Base-by-base conservation (phyloP, 2,113 vertebrate genomes). In the Monarcha castaneiventris region DNA sequence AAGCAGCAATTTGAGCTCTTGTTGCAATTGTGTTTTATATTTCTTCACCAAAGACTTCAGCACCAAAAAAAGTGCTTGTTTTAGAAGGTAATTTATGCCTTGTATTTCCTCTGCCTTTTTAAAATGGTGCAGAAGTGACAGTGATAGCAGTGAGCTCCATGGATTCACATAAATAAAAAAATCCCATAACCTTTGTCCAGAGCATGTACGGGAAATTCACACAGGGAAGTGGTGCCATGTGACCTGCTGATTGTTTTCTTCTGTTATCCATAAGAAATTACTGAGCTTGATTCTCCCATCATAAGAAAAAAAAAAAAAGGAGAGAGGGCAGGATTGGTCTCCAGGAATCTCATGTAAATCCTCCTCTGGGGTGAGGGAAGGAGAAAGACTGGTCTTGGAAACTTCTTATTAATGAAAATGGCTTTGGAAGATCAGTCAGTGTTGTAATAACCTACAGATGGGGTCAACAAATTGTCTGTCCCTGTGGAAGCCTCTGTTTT, bases 1-100 rank as follows among this genome's bases (percentile, higher is more conserved):
- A 95, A 96, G 80, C 80, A 87, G 80, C 80, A 80, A 58, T 90
- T 72, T 78, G 86, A 89, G 76, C 83, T 94, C 64, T 82, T 73
- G 56, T 84, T 95, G 85, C 88, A 72, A 29, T 93, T 72, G 72
- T 84, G 69, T 86, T 93, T 95, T 92, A 23, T 89, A 54, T 90
- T 95, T 94, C 80, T 81, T 86, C 85, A 25, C 76, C 3, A 0
- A 92, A 88, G 61, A 68, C 49, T 93, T 94, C 30, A 68, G 82
- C 83, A 81, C 52, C 59, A 46, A 51, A 68, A 62, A 55, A 62
- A 20, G 27, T 41, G 55, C 92, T 88, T 94, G 89, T 89, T 96
- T 95, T 92, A 94, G 56, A 68, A 85, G 76, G 16, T 51, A 87
- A 64, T 61, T 81, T 92, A 43, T 64, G 41, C 63, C 14, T 94